phyloP scores from a whole-genome alignment of 2,888 invertebrate species.

The Parelbella ahira region DNA sequence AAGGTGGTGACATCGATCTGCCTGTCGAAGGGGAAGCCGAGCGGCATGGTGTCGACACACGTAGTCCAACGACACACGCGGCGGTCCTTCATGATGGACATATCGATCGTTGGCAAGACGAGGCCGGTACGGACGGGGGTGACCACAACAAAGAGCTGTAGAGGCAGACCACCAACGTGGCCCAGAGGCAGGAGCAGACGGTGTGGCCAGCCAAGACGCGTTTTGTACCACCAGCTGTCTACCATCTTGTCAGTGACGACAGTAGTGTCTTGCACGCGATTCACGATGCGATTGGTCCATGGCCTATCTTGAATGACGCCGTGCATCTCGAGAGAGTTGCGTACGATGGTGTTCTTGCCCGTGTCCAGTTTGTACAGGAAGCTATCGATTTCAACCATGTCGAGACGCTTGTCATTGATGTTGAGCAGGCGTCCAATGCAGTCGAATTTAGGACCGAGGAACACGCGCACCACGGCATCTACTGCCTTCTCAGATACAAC shows the following conservation, averaged over 20 bases:
- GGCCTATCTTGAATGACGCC: conserved; percentile 82
- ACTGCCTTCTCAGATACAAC: conserved; percentile 79
- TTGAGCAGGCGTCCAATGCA: conserved; percentile 80
- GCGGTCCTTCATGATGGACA: conserved; percentile 69
- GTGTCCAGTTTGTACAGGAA: conserved; percentile 82
- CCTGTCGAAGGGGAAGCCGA: conserved; percentile 89
- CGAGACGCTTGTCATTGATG: conserved; percentile 63
- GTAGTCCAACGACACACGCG: conserved; percentile 77
- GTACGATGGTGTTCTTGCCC: conserved; percentile 85
- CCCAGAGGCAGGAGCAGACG: conserved; percentile 87
- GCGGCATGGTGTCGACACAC: conserved; percentile 82
- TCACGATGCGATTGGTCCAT: conserved; percentile 54
- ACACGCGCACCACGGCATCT: conserved; percentile 83
- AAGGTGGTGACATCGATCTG: conserved; percentile 79
- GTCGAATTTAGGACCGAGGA: conserved; percentile 86
- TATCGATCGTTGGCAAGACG: conserved; percentile 63
- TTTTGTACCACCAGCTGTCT: conserved; percentile 77
- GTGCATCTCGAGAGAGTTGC: conserved; percentile 84
- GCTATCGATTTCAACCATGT: conserved; percentile 71
- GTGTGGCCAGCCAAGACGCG: conserved; percentile 82
- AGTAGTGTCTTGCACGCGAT: conserved; percentile 49
- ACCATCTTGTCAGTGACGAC: conserved; percentile 73
- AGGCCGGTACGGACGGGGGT: conserved; percentile 75
- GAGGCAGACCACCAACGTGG: conserved; percentile 80
- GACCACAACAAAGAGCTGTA: conserved; percentile 83